These are phyloP conservation scores for Ceyx margarethae DNA, from an alignment of 2,113 vertebrate genomes.

Conservation along the genomic window DNA sequence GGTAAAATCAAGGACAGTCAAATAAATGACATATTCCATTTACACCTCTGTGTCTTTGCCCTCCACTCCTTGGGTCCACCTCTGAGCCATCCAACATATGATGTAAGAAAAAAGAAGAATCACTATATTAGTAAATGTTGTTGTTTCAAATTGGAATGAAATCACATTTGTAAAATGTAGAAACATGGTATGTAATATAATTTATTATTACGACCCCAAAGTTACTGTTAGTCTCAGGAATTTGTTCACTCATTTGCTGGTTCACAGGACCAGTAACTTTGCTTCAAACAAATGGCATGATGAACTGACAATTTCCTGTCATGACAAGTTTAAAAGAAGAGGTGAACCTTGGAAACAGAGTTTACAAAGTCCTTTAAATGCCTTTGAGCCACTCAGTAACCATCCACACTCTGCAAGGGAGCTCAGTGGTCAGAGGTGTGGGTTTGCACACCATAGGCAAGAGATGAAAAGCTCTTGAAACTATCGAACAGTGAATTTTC, in stretches of 20 bases:
- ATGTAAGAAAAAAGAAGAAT: neutral
- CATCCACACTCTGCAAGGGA: slow-evolving; percentile 35
- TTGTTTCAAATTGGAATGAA: neutral
- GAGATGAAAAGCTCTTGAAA: slow-evolving; percentile 62
- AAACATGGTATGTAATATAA: neutral
- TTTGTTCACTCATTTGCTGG: neutral
- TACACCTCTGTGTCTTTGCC: neutral
- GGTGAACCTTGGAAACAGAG: neutral
- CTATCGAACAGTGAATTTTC: slow-evolving; percentile 60
- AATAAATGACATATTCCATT: neutral
- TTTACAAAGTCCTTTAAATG: slow-evolving; percentile 60
- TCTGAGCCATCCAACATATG: neutral
- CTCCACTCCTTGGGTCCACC: neutral
- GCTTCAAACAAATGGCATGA: neutral
- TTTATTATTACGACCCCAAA: neutral
- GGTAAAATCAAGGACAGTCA: neutral
- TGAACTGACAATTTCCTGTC: neutral
- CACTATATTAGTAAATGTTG: neutral
- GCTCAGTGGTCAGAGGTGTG: slow-evolving; percentile 29
- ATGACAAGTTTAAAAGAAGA: slow-evolving; percentile 25
- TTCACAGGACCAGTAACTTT: neutral
- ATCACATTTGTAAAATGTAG: neutral
- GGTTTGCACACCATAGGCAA: slow-evolving; percentile 15
- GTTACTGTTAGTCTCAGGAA: neutral
- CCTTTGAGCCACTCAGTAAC: slow-evolving; percentile 51